Conservation (phyloP, 2,797 vertebrate species). For the Phoebastria nigripes region DNA sequence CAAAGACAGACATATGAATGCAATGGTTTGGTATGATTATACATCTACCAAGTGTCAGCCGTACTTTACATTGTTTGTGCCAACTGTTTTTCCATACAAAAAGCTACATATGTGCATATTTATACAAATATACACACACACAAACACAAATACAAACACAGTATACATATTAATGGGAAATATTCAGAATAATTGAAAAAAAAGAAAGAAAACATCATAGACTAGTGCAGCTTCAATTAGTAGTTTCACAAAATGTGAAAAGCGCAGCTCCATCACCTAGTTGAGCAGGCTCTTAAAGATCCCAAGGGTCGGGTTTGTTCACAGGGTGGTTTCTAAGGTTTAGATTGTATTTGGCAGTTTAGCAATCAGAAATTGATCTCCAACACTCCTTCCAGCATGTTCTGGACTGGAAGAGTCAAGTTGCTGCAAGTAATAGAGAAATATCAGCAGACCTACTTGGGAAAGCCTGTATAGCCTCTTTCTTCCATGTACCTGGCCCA, state of each 20-base stretch:
- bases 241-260: background rate
- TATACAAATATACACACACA: background rate
- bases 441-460: background rate
- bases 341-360: constrained; percentile 10
- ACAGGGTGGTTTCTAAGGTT: background rate
- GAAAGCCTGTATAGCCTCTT: background rate
- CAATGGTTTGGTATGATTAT: background rate
- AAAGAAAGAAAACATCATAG: background rate
- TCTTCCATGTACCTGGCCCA: background rate
- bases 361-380: constrained; percentile 21
- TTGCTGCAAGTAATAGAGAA: background rate
- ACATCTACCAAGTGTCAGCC: background rate
- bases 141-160: background rate
- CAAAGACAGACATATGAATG: background rate
- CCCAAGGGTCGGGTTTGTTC: background rate
- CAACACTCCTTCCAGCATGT: background rate
- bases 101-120: background rate
- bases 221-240: background rate
- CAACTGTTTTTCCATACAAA: background rate
- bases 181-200: background rate
- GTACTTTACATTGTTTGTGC: background rate
- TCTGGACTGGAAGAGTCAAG: background rate
- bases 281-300: background rate
- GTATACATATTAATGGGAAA: background rate
- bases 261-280: background rate